These are phyloP conservation scores for Mungos mungo DNA, from an alignment of 2,113 vertebrate genomes.

Conservation along the genomic window DNA sequence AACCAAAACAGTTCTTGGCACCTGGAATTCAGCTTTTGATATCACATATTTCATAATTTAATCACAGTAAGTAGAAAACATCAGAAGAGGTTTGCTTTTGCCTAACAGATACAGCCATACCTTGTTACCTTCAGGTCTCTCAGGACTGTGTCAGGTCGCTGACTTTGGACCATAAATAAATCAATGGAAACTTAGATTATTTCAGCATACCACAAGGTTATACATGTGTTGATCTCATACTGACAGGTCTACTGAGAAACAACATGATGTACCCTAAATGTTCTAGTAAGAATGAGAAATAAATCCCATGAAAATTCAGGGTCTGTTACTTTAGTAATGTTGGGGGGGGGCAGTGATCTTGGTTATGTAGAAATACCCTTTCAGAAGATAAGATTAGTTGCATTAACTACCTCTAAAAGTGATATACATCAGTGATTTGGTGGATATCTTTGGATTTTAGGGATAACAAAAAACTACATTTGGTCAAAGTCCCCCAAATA, in stretches of 20 bases:
- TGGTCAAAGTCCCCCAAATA: background rate
- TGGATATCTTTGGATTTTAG: background rate
- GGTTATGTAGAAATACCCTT: background rate
- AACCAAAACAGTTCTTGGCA: background rate
- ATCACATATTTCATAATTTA: background rate
- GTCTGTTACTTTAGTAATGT: background rate
- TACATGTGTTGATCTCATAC: background rate
- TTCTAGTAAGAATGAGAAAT: background rate
- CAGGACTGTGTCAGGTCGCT: background rate
- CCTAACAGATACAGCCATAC: background rate
- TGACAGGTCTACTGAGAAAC: background rate
- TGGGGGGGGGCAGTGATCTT: background rate
- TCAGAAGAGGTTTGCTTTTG: background rate
- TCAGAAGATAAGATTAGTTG: background rate
- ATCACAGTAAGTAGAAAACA: background rate
- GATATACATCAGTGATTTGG: background rate
- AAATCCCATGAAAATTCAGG: background rate
- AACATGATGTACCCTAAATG: background rate
- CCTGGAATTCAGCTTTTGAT: background rate
- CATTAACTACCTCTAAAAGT: background rate
- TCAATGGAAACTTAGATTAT: background rate
- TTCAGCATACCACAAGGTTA: background rate
- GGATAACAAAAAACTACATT: background rate
- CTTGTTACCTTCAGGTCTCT: background rate
- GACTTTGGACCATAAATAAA: background rate